Percentiles rank a stretch among this genome's conserved stretches.
Evolutionary conservation across 2,113 vertebrate genomes (phyloP).

Genomic region (Pseudois nayaur): DNA sequence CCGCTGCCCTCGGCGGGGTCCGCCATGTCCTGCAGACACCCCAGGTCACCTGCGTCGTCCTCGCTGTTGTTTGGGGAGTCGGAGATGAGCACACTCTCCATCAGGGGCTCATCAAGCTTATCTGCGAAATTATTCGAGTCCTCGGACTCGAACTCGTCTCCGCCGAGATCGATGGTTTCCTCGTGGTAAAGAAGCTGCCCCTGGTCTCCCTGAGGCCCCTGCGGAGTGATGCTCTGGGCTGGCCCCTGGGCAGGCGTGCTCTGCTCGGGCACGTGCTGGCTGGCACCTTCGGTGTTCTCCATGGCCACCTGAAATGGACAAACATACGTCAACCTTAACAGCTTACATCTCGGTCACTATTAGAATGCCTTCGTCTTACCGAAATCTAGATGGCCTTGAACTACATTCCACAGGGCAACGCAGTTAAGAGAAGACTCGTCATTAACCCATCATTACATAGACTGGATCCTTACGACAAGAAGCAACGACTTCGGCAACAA

Average conservation of each 20-base stretch:
- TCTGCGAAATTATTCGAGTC: conserved; percentile 84
- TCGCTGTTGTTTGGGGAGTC: conserved; percentile 97
- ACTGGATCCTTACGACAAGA: neutral
- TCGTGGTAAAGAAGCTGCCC: conserved; percentile 83
- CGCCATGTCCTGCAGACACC: conserved; percentile 82
- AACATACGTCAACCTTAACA: neutral
- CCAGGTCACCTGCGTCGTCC: conserved; percentile 90
- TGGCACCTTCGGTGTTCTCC: conserved; percentile 77
- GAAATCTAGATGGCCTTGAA: neutral
- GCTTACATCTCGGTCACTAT: rapidly evolving
- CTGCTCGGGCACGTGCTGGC: conserved; percentile 16
- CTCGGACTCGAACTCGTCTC: conserved; percentile 86
- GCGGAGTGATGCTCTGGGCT: rapidly evolving
- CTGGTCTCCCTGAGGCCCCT: conserved; percentile 22
- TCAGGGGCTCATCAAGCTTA: conserved; percentile 95
- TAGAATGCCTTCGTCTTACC: too few species aligned
- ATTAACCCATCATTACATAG: rapidly evolving
- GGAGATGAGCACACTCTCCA: conserved; percentile 98
- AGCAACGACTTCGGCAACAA: too few species aligned
- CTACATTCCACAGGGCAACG: neutral
- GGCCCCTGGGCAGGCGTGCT: neutral
- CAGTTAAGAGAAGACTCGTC: neutral
- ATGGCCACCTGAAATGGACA: conserved; percentile 74
- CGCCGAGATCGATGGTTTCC: conserved; percentile 93
- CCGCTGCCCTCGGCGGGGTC: conserved; percentile 78